Conservation (phyloP, 2,888 invertebrate genomes). For the Andrena haemorrhoa region DNA sequence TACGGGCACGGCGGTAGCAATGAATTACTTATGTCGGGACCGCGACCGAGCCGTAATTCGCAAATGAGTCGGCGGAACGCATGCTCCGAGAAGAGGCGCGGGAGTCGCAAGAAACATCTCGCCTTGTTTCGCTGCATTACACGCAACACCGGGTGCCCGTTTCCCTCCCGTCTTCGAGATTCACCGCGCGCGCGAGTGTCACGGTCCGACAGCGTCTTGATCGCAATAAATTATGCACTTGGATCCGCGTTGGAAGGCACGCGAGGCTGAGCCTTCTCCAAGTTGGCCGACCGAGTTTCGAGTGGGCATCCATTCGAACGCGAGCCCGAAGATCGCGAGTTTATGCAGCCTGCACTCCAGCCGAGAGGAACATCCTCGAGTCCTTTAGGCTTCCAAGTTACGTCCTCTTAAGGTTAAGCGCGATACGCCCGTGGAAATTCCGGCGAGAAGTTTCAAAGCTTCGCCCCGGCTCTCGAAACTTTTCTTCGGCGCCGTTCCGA, state of each 20-base stretch:
- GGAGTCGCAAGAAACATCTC: no score
- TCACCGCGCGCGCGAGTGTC: neutral
- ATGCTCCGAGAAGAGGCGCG: no score
- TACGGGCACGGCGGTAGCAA: constrained; percentile 26
- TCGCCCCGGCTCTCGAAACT: neutral
- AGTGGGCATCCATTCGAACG: constrained; percentile 37
- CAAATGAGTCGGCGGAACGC: neutral
- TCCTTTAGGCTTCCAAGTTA: constrained; percentile 38
- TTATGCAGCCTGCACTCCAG: constrained; percentile 28
- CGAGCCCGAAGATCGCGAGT: constrained; percentile 41
- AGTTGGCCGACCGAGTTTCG: constrained; percentile 45
- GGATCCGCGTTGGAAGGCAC: constrained; percentile 21
- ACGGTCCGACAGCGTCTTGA: neutral
- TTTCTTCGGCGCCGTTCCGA: neutral
- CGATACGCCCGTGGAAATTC: constrained; percentile 19
- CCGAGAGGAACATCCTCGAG: constrained; percentile 25
- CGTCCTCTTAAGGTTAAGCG: constrained; percentile 22
- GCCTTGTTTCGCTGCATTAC: neutral
- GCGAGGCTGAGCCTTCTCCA: constrained; percentile 21
- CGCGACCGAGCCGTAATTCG: neutral
- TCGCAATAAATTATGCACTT: constrained; percentile 57
- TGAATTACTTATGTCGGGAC: constrained; percentile 37
- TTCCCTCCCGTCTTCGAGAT: neutral
- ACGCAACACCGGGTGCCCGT: no score
- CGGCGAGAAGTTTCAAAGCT: constrained; percentile 17